Conservation (phyloP, 92 coral and sea anemone species). For the Phenganax marumi region DNA sequence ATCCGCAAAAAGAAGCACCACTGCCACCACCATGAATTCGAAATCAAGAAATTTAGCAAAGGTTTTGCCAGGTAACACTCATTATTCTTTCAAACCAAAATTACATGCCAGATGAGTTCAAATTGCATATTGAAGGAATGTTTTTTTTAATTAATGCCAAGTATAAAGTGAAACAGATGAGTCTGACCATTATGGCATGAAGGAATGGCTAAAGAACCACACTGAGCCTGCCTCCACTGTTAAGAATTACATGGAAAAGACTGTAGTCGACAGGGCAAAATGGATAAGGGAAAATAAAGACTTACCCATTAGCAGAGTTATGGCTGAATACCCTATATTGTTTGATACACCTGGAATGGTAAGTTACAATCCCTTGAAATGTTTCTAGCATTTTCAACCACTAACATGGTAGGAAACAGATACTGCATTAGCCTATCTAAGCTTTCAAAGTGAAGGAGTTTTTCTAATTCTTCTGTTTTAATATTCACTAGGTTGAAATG, state of each 20-base stretch:
- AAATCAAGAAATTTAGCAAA: neutral
- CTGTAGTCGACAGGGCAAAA: slow-evolving; percentile 27
- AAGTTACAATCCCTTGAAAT: neutral
- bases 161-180: slow-evolving; percentile 16
- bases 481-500: slow-evolving; percentile 18
- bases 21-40: neutral
- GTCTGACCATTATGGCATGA: slow-evolving; percentile 17
- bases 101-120: neutral
- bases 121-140: neutral
- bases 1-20: neutral
- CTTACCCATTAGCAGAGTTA: slow-evolving; percentile 25
- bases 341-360: slow-evolving; percentile 31
- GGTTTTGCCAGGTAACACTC: slow-evolving; percentile 13
- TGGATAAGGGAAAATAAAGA: slow-evolving; percentile 31
- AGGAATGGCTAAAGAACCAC: slow-evolving; percentile 27
- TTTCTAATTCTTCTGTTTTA: neutral
- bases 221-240: slow-evolving; percentile 6
- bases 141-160: neutral
- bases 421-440: neutral
- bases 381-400: no score
- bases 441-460: neutral
- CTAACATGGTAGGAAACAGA: neutral
- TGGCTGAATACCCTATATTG: slow-evolving; percentile 7
- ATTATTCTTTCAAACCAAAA: neutral
- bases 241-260: slow-evolving; percentile 24